A percentile compares a stretch with the other conserved stretches of the same genome.
Evolutionary conservation across 2,113 vertebrate genomes (phyloP).

Genomic region (Dermatemys mawii): DNA sequence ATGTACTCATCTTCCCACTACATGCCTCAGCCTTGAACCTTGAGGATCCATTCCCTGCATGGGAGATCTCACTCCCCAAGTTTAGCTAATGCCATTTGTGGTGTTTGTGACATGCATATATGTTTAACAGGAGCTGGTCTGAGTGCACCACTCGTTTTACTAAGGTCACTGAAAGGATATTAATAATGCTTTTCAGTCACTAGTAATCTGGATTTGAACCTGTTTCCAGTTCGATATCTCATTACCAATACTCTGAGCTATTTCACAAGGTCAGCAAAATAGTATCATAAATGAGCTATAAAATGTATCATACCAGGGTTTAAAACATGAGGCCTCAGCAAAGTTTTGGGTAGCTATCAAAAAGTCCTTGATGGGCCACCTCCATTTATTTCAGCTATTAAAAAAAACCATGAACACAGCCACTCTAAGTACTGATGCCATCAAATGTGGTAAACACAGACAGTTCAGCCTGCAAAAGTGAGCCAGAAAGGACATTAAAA

Average conservation of each 20-base stretch:
- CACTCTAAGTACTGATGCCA: constrained; percentile 66
- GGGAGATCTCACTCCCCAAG: not conserved
- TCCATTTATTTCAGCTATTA: constrained; percentile 75
- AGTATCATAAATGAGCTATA: not conserved
- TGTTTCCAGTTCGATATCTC: not conserved
- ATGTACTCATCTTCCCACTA: not conserved
- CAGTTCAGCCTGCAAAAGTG: constrained; percentile 62
- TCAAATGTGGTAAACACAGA: constrained; percentile 74
- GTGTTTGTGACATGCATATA: not conserved
- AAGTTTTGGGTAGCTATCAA: constrained; percentile 49
- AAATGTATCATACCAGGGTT: not conserved
- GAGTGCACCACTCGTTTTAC: not conserved
- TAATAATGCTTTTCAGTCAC: not conserved
- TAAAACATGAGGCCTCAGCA: constrained; percentile 50
- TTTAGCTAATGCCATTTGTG: not conserved
- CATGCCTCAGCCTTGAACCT: not conserved
- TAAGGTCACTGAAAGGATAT: not conserved
- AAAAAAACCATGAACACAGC: constrained; percentile 66
- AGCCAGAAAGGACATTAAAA: constrained; percentile 83
- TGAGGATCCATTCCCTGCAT: not conserved
- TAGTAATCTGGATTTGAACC: not conserved
- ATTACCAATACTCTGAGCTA: not conserved
- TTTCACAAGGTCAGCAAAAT: not conserved
- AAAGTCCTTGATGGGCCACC: constrained; percentile 55
- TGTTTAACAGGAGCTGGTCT: not conserved